Conservation (phyloP, 2,797 vertebrate species). For the Phyllotis vaccarum region DNA sequence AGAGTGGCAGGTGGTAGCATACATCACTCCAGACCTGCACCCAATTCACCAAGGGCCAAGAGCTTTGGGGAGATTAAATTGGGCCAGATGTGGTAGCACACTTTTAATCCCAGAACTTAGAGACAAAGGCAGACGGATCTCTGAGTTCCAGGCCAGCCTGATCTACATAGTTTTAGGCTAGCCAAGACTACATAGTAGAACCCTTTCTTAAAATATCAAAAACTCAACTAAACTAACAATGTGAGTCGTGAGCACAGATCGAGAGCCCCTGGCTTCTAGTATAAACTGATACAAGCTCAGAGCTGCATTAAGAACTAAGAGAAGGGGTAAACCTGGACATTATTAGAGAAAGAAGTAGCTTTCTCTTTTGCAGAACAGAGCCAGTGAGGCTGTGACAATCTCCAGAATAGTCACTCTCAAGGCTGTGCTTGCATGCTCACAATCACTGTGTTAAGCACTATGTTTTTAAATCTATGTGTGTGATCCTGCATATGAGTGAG, state of each 20-base stretch:
- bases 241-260: background rate
- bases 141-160: background rate
- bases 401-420: background rate
- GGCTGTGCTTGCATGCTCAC: background rate
- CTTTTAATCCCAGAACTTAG: background rate
- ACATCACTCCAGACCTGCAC: background rate
- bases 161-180: background rate
- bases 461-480: background rate
- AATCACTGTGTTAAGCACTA: background rate
- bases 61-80: background rate
- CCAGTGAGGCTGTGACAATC: background rate
- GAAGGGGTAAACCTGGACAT: background rate
- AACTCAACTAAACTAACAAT: background rate
- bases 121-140: background rate
- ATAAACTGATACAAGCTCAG: background rate
- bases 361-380: background rate
- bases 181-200: background rate
- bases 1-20: background rate
- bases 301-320: background rate
- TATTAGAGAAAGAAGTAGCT: background rate
- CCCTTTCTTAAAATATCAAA: background rate
- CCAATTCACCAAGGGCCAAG: background rate
- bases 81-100: background rate
- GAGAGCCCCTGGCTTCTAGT: background rate
- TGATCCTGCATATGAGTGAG: background rate